Base-by-base conservation (phyloP, 2,797 vertebrate species). In the Hyperoplus lanceolatus region DNA sequence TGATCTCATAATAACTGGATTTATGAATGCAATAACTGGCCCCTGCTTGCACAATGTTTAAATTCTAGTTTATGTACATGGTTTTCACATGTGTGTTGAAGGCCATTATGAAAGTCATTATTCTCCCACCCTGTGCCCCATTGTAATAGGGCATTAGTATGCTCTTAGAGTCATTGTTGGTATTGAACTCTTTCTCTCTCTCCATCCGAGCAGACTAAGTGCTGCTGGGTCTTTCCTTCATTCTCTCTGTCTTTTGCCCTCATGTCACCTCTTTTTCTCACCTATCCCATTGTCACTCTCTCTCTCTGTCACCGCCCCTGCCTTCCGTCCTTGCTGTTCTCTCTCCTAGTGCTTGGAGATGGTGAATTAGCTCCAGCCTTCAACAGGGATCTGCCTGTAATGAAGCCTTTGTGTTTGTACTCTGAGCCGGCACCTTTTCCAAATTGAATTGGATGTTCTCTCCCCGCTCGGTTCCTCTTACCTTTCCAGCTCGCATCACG, bases 401-500 rank as follows among this genome's bases (percentile, higher is more conserved):
- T 92, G 90, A 93, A 93, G 83, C 85, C 87, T 92, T 94, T 94
- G 91, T 93, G 92, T 94, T 93, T 94, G 93, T 85, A 92, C 92
- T 86, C 78, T 89, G 89, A 93, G 89, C 90, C 87, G 87, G 83
- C 72, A 64, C 89, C 73, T 54, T 82, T 89, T 90, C 21, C n/a
- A 92, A 94, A 94, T 93, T 93, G 90, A 92, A 93, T 91, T 85
- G 91, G 87, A 93, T 93, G 91, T 91, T 88, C 86, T 89, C 81
- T 87, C 83, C 66, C 50, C 69, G 86, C 88, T 91, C 81, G 39
- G 86, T 88, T 91, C 85, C 87, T 90, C 87, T 90, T 90, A 82
- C 88, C 77, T 89, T 29, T 85, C 79, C 83, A 75, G 73, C 63
- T 90, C 82, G 84, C 81, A 83, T 77, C 82, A 81, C 58, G 43